phyloP scores from a whole-genome alignment of 2,113 vertebrate genomes.

The Tenrec ecaudatus region DNA sequence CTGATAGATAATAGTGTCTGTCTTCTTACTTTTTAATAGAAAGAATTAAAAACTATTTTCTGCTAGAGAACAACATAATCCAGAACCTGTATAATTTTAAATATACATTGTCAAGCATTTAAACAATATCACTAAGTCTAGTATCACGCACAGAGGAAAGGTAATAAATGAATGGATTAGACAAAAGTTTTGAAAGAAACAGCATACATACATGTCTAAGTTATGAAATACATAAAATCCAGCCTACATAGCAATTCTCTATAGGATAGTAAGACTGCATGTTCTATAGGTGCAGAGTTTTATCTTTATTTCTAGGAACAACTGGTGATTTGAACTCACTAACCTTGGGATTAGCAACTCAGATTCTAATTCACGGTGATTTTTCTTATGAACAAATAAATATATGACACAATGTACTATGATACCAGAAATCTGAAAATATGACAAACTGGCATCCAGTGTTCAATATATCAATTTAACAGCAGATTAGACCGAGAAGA shows the following conservation, averaged over 20 bases:
- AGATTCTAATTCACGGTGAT: too few relatives aligned
- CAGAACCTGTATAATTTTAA: not conserved
- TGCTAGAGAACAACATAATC: not conserved
- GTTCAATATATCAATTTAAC: not conserved
- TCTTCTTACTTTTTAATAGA: not conserved
- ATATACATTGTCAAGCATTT: not conserved
- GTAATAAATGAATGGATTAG: not conserved
- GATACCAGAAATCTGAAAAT: not conserved
- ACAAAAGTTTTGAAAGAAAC: not conserved
- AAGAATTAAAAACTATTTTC: not conserved
- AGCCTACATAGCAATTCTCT: too few relatives aligned
- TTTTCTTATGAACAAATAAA: too few relatives aligned
- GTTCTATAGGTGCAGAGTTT: too few relatives aligned
- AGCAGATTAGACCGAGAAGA: not conserved
- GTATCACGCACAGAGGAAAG: not conserved
- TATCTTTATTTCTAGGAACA: too few relatives aligned
- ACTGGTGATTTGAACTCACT: too few relatives aligned
- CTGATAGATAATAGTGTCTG: not conserved
- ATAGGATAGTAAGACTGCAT: too few relatives aligned
- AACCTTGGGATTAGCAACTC: too few relatives aligned
- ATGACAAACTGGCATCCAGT: not conserved
- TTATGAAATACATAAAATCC: not conserved
- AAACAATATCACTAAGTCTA: not conserved
- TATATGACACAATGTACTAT: not conserved
- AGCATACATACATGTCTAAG: not conserved